phyloP scores from a whole-genome alignment of 2,888 invertebrate species.

The Acrobasis consociella region DNA sequence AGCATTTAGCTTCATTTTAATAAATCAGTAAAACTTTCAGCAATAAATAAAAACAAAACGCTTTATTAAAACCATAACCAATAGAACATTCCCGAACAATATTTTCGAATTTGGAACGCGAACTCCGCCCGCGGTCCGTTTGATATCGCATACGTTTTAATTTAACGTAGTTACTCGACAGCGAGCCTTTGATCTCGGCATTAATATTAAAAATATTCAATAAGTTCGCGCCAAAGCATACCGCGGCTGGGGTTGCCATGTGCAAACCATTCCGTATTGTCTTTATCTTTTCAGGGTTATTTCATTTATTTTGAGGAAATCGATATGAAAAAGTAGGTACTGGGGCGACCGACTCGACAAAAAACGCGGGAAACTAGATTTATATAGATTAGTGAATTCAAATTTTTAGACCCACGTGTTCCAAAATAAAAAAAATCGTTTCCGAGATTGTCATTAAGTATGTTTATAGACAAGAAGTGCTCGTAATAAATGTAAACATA shows the following conservation, averaged over 20 bases:
- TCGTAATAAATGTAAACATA: too few species aligned
- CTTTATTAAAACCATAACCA: neutral
- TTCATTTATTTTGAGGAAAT: neutral
- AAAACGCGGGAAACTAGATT: too few species aligned
- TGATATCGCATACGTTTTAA: conserved; percentile 37
- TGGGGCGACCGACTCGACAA: too few species aligned
- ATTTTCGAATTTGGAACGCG: conserved; percentile 7
- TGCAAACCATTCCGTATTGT: neutral
- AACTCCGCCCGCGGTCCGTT: conserved; percentile 6
- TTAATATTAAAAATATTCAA: conserved; percentile 31
- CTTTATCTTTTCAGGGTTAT: neutral
- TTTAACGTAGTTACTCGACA: conserved; percentile 54
- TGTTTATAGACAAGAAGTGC: too few species aligned
- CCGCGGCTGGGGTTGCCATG: conserved; percentile 15
- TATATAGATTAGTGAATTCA: too few species aligned
- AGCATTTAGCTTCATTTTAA: too few species aligned
- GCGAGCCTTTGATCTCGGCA: conserved; percentile 24
- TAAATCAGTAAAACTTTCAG: too few species aligned
- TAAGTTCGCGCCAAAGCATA: conserved; percentile 23
- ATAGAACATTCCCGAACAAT: neutral
- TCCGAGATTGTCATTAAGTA: too few species aligned
- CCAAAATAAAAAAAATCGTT: too few species aligned
- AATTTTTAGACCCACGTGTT: too few species aligned
- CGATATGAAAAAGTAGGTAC: too few species aligned
- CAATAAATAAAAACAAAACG: neutral